Percentiles rank a stretch among this genome's conserved stretches.
phyloP scores from a whole-genome alignment of 1,140 invertebrate genomes.

The Zaprionus nigranus region DNA sequence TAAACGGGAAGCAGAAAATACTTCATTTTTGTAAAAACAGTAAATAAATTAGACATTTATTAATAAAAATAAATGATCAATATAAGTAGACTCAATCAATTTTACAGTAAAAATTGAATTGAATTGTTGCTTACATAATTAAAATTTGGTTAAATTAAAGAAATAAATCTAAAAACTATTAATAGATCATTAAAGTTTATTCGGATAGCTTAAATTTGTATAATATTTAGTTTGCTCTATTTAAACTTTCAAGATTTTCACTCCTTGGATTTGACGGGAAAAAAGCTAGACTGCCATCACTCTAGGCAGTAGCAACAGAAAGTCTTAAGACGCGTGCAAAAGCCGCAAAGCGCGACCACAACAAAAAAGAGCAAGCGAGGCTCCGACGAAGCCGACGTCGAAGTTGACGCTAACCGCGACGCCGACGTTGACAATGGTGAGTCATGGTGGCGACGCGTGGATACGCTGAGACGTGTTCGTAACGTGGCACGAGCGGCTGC shows the following conservation, averaged over 20 bases:
- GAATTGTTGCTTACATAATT: too few species aligned
- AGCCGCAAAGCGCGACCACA: slow-evolving; percentile 7
- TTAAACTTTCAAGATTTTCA: background rate
- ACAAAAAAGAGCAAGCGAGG: slow-evolving; percentile 15
- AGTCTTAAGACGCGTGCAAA: background rate
- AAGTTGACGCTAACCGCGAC: slow-evolving; percentile 9
- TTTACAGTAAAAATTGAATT: too few species aligned
- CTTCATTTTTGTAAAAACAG: too few species aligned
- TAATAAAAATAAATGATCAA: too few species aligned
- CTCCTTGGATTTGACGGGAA: background rate
- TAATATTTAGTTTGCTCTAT: too few species aligned
- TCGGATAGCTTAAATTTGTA: too few species aligned
- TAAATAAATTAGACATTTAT: too few species aligned
- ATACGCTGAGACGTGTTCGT: slow-evolving; percentile 12
- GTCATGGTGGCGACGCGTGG: slow-evolving; percentile 37
- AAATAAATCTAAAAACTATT: too few species aligned
- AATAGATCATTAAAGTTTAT: too few species aligned
- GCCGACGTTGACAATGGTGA: slow-evolving; percentile 22
- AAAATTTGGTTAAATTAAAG: too few species aligned
- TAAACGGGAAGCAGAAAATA: too few species aligned
- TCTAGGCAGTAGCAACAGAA: background rate
- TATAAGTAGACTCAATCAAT: too few species aligned
- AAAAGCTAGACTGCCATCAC: background rate
- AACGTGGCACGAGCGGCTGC: slow-evolving; percentile 51
- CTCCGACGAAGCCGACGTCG: slow-evolving; percentile 19